Evolutionary conservation across 2,888 invertebrate species (phyloP), one percentile per base, ranked within the genome.

Genomic region (Acleris holmiana): DNA sequence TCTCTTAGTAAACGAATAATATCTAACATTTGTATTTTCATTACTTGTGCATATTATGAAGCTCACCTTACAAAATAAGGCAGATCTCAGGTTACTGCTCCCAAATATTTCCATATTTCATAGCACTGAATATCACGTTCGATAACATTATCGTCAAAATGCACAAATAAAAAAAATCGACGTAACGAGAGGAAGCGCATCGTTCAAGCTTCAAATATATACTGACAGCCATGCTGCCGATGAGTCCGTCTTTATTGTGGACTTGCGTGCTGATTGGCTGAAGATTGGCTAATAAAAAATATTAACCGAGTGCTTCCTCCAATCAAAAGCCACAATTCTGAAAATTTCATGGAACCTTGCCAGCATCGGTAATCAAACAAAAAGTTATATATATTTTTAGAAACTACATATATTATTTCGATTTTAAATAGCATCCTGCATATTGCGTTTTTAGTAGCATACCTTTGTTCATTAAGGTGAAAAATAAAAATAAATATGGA

Each of bases 181-280:
- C 89, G 86, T 93, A 94, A 95, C 94, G 95, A 95, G 95, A 96
- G 96, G 96, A 95, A 95, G 94, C 94, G 94, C 96, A 96, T 96
- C 94, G 94, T 95, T 91, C 94, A 94, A 95, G 94, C 94, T 95
- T 96, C 96, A 97, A 96, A 97, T 98, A 96, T 98, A 98, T 98
- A 98, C 97, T 98, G 97, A 96, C 97, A 96, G 97, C 97, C 97
- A 97, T 97, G 95, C 96, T 96, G 96, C 94, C 94, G 94, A 94
- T 94, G 95, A 95, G 95, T 94, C 95, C 94, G 95, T 95, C 95
- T 96, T 96, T 96, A 95, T 95, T 94, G 94, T 94, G 93, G 93
- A 92, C 93, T 93, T 93, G 92, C 79, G 78, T 88, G 93, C 93
- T 90, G 93, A 95, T 95, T 95, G 95, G 95, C 87, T 79, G 82